A percentile compares a stretch with the other conserved stretches of the same genome.
Conservation (phyloP, 2,797 vertebrate genomes). For the Adrianichthys oophorus region DNA sequence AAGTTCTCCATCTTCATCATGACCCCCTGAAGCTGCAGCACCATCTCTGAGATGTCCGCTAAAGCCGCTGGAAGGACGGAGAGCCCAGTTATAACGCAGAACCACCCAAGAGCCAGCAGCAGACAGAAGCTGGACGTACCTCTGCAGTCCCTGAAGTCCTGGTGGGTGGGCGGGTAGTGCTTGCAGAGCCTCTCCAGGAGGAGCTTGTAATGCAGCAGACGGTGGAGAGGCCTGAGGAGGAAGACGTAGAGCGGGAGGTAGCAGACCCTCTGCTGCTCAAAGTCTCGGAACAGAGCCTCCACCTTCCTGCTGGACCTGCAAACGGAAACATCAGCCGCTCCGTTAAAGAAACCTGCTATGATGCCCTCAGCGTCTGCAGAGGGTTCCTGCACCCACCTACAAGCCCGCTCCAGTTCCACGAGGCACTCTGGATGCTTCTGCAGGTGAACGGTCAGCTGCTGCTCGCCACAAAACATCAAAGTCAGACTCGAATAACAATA, state of each 20-base stretch:
- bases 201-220: constrained; percentile 97
- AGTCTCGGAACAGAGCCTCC: constrained; percentile 87
- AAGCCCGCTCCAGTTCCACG: constrained; percentile 85
- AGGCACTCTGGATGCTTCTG: constrained; percentile 91
- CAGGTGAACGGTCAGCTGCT: constrained; percentile 87
- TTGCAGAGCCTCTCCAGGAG: constrained; percentile 95
- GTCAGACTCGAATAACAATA: neutral
- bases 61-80: constrained; percentile 81
- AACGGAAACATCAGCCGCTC: constrained; percentile 1
- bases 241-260: constrained; percentile 95
- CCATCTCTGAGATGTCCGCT: constrained; percentile 92
- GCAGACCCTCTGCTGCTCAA: constrained; percentile 95
- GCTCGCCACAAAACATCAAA: constrained; percentile 13
- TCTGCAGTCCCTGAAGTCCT: constrained; percentile 92
- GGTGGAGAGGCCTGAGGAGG: constrained; percentile 91
- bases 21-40: constrained; percentile 86
- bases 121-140: constrained; percentile 67
- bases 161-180: constrained; percentile 87
- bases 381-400: constrained; percentile 33
- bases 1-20: constrained; percentile 99
- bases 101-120: neutral
- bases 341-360: too few species aligned
- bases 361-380: constrained; percentile 66
- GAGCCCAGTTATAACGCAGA: neutral
- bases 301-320: constrained; percentile 80